Evolutionary conservation across 1,140 invertebrate species (phyloP).

Genomic region (Ylistrum balloti): DNA sequence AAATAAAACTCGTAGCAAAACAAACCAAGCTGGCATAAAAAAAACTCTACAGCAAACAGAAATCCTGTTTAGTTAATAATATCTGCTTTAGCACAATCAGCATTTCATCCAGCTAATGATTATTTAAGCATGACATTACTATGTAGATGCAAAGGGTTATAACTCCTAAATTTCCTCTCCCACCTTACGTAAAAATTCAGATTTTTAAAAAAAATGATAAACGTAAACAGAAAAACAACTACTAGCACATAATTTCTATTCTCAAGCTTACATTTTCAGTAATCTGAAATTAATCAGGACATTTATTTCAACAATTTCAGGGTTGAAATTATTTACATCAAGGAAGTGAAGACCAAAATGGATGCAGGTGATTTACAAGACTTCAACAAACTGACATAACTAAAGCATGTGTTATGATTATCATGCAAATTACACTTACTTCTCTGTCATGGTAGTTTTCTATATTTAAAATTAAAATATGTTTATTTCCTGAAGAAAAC

Average conservation of each 20-base stretch:
- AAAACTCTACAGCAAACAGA: not conserved
- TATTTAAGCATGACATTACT: not conserved
- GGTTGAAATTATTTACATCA: too few relatives aligned
- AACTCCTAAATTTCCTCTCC: not conserved
- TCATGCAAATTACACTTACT: not conserved
- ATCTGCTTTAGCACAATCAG: not conserved
- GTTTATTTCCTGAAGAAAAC: not conserved
- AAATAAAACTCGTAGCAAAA: slow-evolving; percentile 13
- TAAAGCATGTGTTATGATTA: not conserved
- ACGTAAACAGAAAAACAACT: not conserved
- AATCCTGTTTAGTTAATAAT: not conserved
- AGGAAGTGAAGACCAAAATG: not conserved
- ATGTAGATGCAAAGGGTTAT: not conserved
- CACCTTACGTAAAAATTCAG: too few relatives aligned
- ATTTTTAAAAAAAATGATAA: not conserved
- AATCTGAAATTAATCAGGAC: not conserved
- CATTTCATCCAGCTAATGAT: not conserved
- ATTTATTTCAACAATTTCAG: not conserved
- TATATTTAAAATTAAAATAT: not conserved
- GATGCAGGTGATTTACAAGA: not conserved
- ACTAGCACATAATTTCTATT: not conserved
- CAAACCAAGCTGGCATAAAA: slow-evolving; percentile 10
- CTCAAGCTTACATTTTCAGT: not conserved
- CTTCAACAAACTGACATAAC: not conserved
- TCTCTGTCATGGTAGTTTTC: too few relatives aligned